Base-by-base conservation (phyloP, 1,140 invertebrate species). In the Microplitis demolitor region DNA sequence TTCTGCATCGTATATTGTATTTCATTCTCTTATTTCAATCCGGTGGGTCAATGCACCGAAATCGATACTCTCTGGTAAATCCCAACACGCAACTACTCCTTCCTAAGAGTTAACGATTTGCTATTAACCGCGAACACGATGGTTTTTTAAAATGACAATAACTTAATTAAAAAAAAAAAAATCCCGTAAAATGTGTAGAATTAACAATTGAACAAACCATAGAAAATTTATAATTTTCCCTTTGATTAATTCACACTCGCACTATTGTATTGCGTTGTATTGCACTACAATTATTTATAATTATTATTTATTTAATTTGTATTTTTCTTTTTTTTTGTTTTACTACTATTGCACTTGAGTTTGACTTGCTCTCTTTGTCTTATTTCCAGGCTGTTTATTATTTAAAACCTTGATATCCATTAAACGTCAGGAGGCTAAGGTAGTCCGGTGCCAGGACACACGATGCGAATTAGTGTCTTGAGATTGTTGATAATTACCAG, bases 401-500 rank as follows among this genome's bases (percentile, higher is more conserved):
- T 37, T 66, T 13, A 9, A 4, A 50, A 16, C 4, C 5, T 45
- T 45, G 4, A 8, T 14, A 13, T 61, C 60, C 24, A 66, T 13
- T 73, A 69, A 61, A 76, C 79, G 84, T 87, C 85, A 87, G 62
- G 85, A 87, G 50, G 84, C 82, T 24, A 86, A 72, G n/a, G 84
- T 86, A 8, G 85, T 85, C 71, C 82, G 82, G 71, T 86, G 84
- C 84, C 84, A 86, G 56, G 84, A 83, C n/a, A 78, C 68, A 37
- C 81, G 78, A 4, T 78, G 75, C 8, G 56, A 54, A 8, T 14
- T 9, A 35, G 31, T 14, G 33, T 56, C 54, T 8, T 68, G 53
- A 16, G 62, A 63, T 51, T 74, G 67, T 56, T 73, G 73, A 45
- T 73, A 68, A 51, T 77, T 66, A 14, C 79, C 78, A 4, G 77